These are phyloP conservation scores for Bovichtus variegatus DNA, from an alignment of 2,797 vertebrate species.

Conservation along the genomic window DNA sequence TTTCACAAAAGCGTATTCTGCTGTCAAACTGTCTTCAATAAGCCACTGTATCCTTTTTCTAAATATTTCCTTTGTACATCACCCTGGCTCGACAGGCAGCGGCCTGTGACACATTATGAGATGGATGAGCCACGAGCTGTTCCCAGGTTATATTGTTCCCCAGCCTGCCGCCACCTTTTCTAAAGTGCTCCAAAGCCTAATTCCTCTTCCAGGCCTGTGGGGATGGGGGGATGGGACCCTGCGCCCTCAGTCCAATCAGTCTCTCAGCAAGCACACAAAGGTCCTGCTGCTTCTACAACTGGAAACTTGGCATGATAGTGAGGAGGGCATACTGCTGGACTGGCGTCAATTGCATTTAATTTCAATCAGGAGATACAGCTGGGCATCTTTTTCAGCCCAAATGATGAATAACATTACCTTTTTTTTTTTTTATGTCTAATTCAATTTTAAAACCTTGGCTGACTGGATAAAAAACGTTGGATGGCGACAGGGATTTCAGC, in stretches of 20 bases:
- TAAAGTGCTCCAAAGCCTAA: slow-evolving; percentile 76
- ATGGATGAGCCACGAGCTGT: slow-evolving; percentile 76
- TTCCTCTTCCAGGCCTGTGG: slow-evolving; percentile 73
- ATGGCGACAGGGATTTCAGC: slow-evolving; percentile 18
- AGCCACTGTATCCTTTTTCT: slow-evolving; percentile 42
- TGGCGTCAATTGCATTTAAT: slow-evolving; percentile 69
- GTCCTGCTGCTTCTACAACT: slow-evolving; percentile 80
- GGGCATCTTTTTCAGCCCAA: slow-evolving; percentile 48
- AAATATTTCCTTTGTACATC: slow-evolving; percentile 66
- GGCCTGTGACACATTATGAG: slow-evolving; percentile 69
- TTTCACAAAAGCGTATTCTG: slow-evolving; percentile 16
- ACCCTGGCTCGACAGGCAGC: slow-evolving; percentile 40
- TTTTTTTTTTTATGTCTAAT: slow-evolving; percentile 37
- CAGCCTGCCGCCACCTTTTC: slow-evolving; percentile 71
- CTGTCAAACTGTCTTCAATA: slow-evolving; percentile 44
- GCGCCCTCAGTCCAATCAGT: slow-evolving; percentile 76
- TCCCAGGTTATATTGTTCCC: slow-evolving; percentile 79
- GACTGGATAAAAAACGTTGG: slow-evolving; percentile 43
- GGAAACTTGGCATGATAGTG: slow-evolving; percentile 70
- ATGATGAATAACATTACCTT: slow-evolving; percentile 48
- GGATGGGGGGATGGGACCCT: slow-evolving; percentile 64
- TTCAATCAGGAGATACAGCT: slow-evolving; percentile 67
- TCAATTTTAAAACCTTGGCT: slow-evolving; percentile 41
- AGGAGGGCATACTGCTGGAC: slow-evolving; percentile 63
- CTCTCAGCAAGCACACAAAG: slow-evolving; percentile 80